Percentiles rank a stretch among this genome's conserved stretches.
Conservation (phyloP, 1,140 invertebrate species). For the Lasioglossum baleicum region DNA sequence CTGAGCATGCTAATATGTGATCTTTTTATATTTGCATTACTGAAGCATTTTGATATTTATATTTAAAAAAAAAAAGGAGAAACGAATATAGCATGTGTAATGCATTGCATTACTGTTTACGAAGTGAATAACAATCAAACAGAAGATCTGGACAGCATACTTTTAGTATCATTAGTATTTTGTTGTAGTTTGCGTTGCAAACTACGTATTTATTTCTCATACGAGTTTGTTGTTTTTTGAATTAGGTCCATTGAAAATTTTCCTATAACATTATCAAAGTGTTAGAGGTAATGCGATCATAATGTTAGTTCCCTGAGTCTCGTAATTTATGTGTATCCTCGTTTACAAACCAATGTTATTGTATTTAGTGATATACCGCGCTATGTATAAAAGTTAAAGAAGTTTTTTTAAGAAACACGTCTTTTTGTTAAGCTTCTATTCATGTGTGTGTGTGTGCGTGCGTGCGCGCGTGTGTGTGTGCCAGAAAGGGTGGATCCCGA, state of each 20-base stretch:
- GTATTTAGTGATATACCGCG: conserved; percentile 36
- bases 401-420: conserved; percentile 28
- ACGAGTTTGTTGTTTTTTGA: neutral
- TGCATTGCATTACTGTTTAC: conserved; percentile 33
- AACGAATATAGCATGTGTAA: conserved; percentile 30
- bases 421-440: neutral
- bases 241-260: neutral
- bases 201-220: conserved; percentile 29
- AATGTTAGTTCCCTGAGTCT: conserved; percentile 18
- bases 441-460: conserved; percentile 3
- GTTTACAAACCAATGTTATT: conserved; percentile 37
- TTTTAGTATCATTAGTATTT: conserved; percentile 27
- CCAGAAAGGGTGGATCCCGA: conserved; percentile 27
- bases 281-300: conserved; percentile 26
- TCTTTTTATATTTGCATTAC: conserved; percentile 29
- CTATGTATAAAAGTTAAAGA: conserved; percentile 45
- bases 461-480: neutral
- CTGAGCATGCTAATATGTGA: conserved; percentile 46
- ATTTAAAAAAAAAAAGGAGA: neutral
- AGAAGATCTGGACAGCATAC: neutral
- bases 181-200: conserved; percentile 43
- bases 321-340: conserved; percentile 28
- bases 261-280: conserved; percentile 6
- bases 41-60: conserved; percentile 23
- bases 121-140: neutral